Base-by-base conservation (phyloP, 2,888 invertebrate genomes). In the Alloscopus bannaensis region DNA sequence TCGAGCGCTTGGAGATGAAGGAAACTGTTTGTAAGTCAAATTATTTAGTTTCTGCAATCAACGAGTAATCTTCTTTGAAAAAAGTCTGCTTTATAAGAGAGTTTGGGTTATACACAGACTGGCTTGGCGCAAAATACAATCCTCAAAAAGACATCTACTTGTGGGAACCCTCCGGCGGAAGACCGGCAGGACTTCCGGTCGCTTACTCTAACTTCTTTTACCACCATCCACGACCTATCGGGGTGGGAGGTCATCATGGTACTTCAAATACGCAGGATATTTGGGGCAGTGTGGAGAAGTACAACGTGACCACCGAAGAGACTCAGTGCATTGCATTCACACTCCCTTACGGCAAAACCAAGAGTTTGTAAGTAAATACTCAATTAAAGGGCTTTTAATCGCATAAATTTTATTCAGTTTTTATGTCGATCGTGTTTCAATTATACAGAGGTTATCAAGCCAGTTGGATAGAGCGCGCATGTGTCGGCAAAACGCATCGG, bases 1-100 rank as follows among this genome's bases (percentile, higher is more conserved):
- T 60, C 16, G 36, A 45, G n/a, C 18, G 29, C 18, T 26, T 52
- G 2, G 36, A 68, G 4, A 29, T 75, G 0, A 66, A 24, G 13
- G 57, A 75, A n/a, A 66, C 66, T 6, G 42, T 59, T 31, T 75
- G 75, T 75, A 66, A 55, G 47, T 18, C n/a, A n/a, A n/a, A n/a
- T n/a, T n/a, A n/a, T n/a, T n/a, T n/a, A n/a, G n/a, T n/a, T n/a
- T n/a, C n/a, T n/a, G n/a, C n/a, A n/a, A n/a, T n/a, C n/a, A n/a
- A n/a, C n/a, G n/a, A n/a, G n/a, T n/a, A n/a, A n/a, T n/a, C n/a
- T n/a, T n/a, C n/a, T n/a, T n/a, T n/a, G n/a, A n/a, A n/a, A n/a
- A n/a, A n/a, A n/a, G n/a, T n/a, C n/a, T n/a, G n/a, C n/a, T n/a
- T n/a, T n/a, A n/a, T 28, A 16, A 59, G 4, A 4, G 1, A 59